Conservation (phyloP, 2,113 vertebrate genomes). For the Pseudopodoces humilis region DNA sequence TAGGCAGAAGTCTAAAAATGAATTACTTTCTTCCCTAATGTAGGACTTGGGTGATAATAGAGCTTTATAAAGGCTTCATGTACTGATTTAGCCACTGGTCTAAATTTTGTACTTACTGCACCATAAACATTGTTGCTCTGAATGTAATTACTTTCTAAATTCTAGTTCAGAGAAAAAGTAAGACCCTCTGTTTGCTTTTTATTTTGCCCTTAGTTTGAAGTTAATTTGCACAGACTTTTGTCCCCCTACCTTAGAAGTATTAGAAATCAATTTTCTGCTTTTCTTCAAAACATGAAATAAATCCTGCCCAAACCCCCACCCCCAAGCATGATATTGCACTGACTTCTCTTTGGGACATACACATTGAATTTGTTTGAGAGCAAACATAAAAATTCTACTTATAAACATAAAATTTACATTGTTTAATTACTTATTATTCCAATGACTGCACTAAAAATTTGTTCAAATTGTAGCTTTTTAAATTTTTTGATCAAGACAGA, state of each 20-base stretch:
- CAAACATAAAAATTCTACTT: not conserved
- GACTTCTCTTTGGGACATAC: not conserved
- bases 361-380: not conserved
- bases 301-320: not conserved
- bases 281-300: not conserved
- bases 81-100: not conserved
- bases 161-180: not conserved
- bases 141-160: not conserved
- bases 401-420: not conserved
- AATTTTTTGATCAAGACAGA: not conserved
- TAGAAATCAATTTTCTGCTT: not conserved
- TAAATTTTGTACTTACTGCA: not conserved
- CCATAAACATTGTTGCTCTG: not conserved
- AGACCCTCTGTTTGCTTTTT: not conserved
- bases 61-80: not conserved
- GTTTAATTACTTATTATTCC: not conserved
- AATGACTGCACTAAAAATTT: not conserved
- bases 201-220: not conserved
- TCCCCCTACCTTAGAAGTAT: not conserved
- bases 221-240: not conserved
- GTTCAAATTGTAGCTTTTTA: not conserved
- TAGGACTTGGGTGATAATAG: not conserved
- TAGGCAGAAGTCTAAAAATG: not conserved
- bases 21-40: slow-evolving; percentile 4
- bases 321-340: not conserved